Percentiles rank a stretch among this genome's conserved stretches.
Conservation (phyloP, 1,140 invertebrate species). For the Pemphigus obesinymphae region DNA sequence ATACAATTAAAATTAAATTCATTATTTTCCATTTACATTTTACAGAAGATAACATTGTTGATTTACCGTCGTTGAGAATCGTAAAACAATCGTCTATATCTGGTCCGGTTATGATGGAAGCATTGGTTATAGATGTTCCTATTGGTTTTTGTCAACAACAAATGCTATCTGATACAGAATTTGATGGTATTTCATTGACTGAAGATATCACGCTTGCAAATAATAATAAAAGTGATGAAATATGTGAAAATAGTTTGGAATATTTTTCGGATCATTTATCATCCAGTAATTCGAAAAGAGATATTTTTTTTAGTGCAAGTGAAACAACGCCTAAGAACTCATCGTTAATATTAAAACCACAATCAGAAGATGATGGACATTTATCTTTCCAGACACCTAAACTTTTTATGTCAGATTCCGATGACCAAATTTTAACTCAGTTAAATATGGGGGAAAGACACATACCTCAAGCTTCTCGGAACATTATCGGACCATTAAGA, state of each 20-base stretch:
- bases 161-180: constrained; percentile 68
- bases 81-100: constrained; percentile 82
- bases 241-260: constrained; percentile 9
- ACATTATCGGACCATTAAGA: neutral
- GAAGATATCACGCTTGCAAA: constrained; percentile 21
- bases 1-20: neutral
- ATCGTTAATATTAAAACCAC: neutral
- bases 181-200: constrained; percentile 67
- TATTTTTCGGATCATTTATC: constrained; percentile 24
- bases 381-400: neutral
- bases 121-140: constrained; percentile 80
- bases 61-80: constrained; percentile 81
- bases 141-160: constrained; percentile 49
- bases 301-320: neutral
- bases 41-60: constrained; percentile 74
- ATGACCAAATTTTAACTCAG: constrained; percentile 13
- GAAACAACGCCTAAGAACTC: neutral
- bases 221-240: neutral
- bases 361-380: neutral
- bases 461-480: too few relatives aligned
- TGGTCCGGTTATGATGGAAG: constrained; percentile 81
- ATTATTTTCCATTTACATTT: constrained; percentile 31
- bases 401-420: neutral
- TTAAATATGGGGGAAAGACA: neutral
- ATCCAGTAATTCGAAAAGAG: constrained; percentile 6